These are phyloP conservation scores for Tuta absoluta DNA, from an alignment of 2,888 invertebrate genomes.

Conservation along the genomic window DNA sequence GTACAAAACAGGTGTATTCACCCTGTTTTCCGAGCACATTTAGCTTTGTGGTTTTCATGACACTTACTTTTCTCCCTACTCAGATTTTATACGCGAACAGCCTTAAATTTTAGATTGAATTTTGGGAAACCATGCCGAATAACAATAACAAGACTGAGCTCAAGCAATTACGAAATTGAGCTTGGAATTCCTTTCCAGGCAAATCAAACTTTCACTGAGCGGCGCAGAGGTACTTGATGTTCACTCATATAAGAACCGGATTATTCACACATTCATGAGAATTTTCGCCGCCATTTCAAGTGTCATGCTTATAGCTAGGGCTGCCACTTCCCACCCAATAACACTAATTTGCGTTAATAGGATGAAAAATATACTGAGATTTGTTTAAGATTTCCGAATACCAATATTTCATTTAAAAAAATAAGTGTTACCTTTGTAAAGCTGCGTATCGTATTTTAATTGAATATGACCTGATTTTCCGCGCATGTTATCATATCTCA, in stretches of 20 bases:
- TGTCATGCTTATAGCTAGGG: conserved; percentile 24
- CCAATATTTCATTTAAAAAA: too few relatives aligned
- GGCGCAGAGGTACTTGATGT: conserved; percentile 16
- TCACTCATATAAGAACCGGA: conserved; percentile 17
- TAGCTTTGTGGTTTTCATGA: conserved; percentile 9
- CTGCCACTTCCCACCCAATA: neutral
- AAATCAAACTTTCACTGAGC: conserved; percentile 10
- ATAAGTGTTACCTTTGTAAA: too few relatives aligned
- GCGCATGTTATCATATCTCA: too few relatives aligned
- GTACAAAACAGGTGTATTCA: conserved; percentile 23
- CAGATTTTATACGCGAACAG: neutral
- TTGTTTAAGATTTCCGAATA: too few relatives aligned
- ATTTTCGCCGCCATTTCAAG: conserved; percentile 28
- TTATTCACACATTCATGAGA: conserved; percentile 26
- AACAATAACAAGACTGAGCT: neutral
- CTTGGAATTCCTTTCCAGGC: conserved; percentile 8
- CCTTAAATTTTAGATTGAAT: neutral
- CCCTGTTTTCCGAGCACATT: conserved; percentile 7
- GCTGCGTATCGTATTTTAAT: too few relatives aligned
- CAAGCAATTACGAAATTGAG: conserved; percentile 15
- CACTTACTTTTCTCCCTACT: neutral
- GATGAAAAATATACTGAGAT: neutral
- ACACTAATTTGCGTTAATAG: too few relatives aligned
- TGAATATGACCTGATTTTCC: too few relatives aligned
- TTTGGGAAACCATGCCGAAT: neutral